Base-by-base conservation (phyloP, 2,797 vertebrate genomes). In the Catamblyrhynchus diadema region DNA sequence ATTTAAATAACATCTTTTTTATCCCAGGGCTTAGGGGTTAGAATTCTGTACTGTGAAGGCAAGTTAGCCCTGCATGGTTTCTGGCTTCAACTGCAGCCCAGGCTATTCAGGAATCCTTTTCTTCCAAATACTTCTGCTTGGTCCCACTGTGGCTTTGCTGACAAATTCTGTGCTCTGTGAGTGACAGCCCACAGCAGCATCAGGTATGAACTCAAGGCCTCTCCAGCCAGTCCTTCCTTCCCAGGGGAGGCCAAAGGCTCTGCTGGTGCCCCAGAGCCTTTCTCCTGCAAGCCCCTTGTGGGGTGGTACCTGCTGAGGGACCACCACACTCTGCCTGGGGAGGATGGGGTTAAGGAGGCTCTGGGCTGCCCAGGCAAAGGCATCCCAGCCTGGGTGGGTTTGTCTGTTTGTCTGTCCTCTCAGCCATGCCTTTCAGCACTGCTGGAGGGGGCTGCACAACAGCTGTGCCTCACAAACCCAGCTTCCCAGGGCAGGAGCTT, bases 1-100 rank as follows among this genome's bases (percentile, higher is more conserved):
- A 50, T 86, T 93, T 94, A 84, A 91, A 88, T 71, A 73, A 51
- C 62, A 67, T 53, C 24, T 60, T 90, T 84, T 70, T 91, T 84
- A 67, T 71, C 62, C 67, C 41, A 32, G 56, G 41, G 33, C 59
- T 91, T 72, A 0, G 1, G 75, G 54, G 50, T 77, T 51, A 72
- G 39, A 56, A 54, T 25, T 75, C 44, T 51, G 62, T n/a, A 39
- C 75, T 12, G 19, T 12, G 53, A 90, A 83, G 44, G 70, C 21
- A 7, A 42, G 56, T 42, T 66, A 73, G 41, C 24, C 47, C 59
- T 9, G 30, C 4, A 3, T 19, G 47, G 30, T 53, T 93, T 75
- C 56, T 42, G 57, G 24, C 32, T 79, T 69, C 41, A 39, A 14
- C 48, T 64, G 14, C 41, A 66, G 51, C 4, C 30, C 8, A 10